phyloP scores from a whole-genome alignment of 2,113 vertebrate genomes.

The Pyrgilauda ruficollis region DNA sequence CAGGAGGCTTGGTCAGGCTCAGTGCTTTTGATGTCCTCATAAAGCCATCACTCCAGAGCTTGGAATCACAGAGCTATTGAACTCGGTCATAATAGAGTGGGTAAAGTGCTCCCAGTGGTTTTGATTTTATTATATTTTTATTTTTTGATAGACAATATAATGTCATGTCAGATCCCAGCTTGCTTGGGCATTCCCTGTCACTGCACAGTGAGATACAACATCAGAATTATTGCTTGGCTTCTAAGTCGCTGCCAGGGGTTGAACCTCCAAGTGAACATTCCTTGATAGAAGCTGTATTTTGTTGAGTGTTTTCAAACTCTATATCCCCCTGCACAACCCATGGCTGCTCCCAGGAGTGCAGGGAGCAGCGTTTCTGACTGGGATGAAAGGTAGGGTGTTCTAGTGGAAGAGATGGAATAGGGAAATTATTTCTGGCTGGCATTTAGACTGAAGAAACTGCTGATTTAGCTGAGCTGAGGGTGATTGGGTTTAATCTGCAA shows the following conservation, averaged over 20 bases:
- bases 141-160: not conserved
- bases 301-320: not conserved
- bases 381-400: not conserved
- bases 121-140: not conserved
- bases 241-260: fast-evolving
- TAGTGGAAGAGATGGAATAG: not conserved
- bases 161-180: not conserved
- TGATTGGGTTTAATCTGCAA: not conserved
- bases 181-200: not conserved
- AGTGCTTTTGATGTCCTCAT: constrained; percentile 48
- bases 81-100: not conserved
- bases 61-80: constrained; percentile 17
- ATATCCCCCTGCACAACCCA: fast-evolving
- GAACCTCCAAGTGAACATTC: fast-evolving
- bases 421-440: not conserved
- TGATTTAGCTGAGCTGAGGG: not conserved
- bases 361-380: not conserved
- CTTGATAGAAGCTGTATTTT: not conserved
- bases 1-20: constrained; percentile 18
- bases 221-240: not conserved
- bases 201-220: not conserved
- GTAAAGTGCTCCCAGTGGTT: not conserved
- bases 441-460: not conserved
- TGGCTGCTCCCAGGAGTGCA: not conserved
- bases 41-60: constrained; percentile 48